Evolutionary conservation across 1,140 invertebrate species (phyloP).

Genomic region (Odontomachus brunneus): DNA sequence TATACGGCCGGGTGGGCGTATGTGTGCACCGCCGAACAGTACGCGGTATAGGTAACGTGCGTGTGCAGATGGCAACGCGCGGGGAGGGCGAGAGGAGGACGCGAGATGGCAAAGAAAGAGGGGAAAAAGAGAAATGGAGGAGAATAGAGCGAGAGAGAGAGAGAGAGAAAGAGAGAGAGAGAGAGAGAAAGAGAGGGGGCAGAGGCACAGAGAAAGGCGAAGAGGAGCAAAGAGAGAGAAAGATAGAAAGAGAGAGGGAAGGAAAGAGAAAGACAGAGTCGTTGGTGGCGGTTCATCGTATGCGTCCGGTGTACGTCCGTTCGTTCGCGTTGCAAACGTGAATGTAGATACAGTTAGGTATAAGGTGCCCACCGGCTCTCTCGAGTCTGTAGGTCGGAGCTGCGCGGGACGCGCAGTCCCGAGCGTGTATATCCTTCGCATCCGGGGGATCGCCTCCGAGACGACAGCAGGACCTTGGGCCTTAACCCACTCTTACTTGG

Average conservation of each 20-base stretch:
- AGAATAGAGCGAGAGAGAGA: constrained; percentile 13
- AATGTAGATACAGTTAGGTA: constrained; percentile 82
- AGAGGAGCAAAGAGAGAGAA: neutral
- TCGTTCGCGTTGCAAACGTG: constrained; percentile 74
- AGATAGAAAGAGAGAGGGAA: constrained; percentile 1
- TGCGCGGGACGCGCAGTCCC: constrained; percentile 69
- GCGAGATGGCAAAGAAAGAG: neutral
- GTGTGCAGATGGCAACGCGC: constrained; percentile 48
- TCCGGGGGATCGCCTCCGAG: constrained; percentile 78
- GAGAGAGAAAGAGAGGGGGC: neutral
- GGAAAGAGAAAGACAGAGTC: constrained; percentile 17
- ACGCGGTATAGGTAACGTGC: constrained; percentile 28
- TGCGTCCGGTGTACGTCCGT: constrained; percentile 70
- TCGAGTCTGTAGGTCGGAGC: constrained; percentile 82
- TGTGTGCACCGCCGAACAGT: constrained; percentile 37
- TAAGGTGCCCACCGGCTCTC: constrained; percentile 76
- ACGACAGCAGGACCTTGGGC: constrained; percentile 83
- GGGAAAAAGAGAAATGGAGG: neutral
- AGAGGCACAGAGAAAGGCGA: no score
- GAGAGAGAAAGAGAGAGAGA: neutral
- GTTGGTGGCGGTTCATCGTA: constrained; percentile 55
- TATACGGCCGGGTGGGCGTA: constrained; percentile 17
- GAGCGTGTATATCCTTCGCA: constrained; percentile 74
- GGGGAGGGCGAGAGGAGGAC: neutral
- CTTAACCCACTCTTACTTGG: constrained; percentile 84